Percentiles rank a stretch among this genome's conserved stretches.
These are phyloP conservation scores for Brachionus koreanus DNA, from an alignment of 1,140 invertebrate genomes.

Conservation along the genomic window DNA sequence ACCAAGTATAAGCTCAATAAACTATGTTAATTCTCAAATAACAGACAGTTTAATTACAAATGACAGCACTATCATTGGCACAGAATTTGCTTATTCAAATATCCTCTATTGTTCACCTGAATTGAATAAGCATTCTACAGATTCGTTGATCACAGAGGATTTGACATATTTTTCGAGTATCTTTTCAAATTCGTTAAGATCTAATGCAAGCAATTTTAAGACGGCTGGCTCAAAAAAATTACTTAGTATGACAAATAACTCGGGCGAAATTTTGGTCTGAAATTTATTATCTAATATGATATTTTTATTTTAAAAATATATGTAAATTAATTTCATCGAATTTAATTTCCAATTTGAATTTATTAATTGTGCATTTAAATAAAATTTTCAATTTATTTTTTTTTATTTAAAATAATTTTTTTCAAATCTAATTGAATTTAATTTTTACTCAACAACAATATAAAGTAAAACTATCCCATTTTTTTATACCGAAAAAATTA, in stretches of 20 bases:
- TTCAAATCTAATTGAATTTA: too few species aligned
- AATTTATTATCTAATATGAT: not conserved
- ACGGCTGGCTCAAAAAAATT: not conserved
- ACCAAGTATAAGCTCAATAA: not conserved
- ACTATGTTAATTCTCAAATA: not conserved
- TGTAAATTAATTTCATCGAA: not conserved
- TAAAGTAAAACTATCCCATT: too few species aligned
- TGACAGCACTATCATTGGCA: not conserved
- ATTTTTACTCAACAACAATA: too few species aligned
- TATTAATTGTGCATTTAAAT: not conserved
- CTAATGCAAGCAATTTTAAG: not conserved
- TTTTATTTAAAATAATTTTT: too few species aligned
- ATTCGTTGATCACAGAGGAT: not conserved
- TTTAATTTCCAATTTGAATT: not conserved
- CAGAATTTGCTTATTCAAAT: conserved; percentile 9
- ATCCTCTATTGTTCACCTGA: conserved; percentile 2
- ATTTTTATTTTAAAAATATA: not conserved
- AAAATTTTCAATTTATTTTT: not conserved
- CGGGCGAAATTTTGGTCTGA: not conserved
- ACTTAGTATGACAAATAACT: not conserved
- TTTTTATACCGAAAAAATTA: too few species aligned
- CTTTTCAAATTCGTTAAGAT: not conserved
- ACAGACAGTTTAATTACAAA: conserved; percentile 18
- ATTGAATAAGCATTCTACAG: not conserved
- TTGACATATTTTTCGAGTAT: not conserved